phyloP scores from a whole-genome alignment of 2,113 vertebrate genomes.

The Bungarus multicinctus region DNA sequence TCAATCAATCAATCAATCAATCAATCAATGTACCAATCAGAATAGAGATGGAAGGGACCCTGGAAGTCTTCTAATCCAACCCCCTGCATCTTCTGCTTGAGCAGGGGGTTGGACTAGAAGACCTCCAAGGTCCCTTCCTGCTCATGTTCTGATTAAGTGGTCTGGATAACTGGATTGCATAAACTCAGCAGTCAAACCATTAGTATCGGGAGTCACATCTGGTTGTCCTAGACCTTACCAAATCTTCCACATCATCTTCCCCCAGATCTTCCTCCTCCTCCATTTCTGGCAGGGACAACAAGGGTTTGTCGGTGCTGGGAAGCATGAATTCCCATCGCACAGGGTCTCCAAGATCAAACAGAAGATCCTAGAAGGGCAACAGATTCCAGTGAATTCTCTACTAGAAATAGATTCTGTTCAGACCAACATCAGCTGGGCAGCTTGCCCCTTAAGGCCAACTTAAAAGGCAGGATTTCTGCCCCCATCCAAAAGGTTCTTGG shows the following conservation, averaged over 20 bases:
- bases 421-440: neutral
- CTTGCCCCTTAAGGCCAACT: neutral
- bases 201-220: neutral
- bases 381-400: neutral
- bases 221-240: constrained; percentile 52
- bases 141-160: neutral
- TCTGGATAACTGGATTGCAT: neutral
- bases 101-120: no score
- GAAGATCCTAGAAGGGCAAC: constrained; percentile 73
- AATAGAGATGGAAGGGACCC: no score
- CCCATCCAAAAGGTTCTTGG: neutral
- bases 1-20: no score
- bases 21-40: no score
- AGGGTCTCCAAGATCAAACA: constrained; percentile 80
- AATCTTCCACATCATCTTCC: constrained; percentile 14
- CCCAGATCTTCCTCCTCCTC: constrained; percentile 35
- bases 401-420: neutral
- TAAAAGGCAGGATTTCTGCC: neutral
- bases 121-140: no score
- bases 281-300: constrained; percentile 42
- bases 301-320: constrained; percentile 29
- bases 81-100: no score
- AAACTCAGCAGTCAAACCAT: neutral
- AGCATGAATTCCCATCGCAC: constrained; percentile 83
- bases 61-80: no score